phyloP scores from a whole-genome alignment of 2,888 invertebrate genomes.

The Cryptocephalus primarius region DNA sequence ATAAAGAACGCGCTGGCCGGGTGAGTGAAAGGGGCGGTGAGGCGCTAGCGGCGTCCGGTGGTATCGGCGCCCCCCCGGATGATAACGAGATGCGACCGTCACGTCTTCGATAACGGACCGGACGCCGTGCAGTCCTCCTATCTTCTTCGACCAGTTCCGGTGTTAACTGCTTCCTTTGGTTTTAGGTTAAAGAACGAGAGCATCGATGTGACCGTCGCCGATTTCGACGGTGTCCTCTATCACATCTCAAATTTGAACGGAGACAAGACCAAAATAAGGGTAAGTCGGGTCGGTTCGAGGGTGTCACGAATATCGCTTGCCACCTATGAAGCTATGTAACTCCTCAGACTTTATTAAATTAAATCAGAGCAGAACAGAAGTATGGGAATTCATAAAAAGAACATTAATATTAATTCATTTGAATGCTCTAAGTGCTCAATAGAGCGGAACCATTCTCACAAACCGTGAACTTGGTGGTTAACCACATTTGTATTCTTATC shows the following conservation, averaged over 20 bases:
- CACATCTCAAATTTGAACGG: constrained; percentile 95
- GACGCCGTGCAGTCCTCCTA: too few relatives aligned
- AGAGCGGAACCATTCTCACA: too few relatives aligned
- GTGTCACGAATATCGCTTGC: not conserved
- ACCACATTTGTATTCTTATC: too few relatives aligned
- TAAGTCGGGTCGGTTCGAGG: constrained; percentile 41
- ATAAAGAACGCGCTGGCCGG: constrained; percentile 93
- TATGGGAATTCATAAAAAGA: too few relatives aligned
- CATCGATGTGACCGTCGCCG: constrained; percentile 87
- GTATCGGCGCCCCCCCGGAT: too few relatives aligned
- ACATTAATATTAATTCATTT: too few relatives aligned
- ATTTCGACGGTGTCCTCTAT: constrained; percentile 98
- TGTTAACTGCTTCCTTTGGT: constrained; percentile 21
- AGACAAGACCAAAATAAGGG: constrained; percentile 95
- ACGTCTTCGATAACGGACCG: too few relatives aligned
- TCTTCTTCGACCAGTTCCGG: not conserved
- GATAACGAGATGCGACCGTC: too few relatives aligned
- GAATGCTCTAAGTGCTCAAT: too few relatives aligned
- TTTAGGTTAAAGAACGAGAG: constrained; percentile 88
- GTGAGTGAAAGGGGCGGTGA: constrained; percentile 49
- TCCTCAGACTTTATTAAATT: not conserved
- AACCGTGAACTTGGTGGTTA: too few relatives aligned
- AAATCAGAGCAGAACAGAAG: not conserved
- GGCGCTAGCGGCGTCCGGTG: not conserved
- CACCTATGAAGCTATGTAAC: too few relatives aligned